phyloP scores from a whole-genome alignment of 1,140 invertebrate genomes.

The Pachyrhynchus sulphureomaculatus region DNA sequence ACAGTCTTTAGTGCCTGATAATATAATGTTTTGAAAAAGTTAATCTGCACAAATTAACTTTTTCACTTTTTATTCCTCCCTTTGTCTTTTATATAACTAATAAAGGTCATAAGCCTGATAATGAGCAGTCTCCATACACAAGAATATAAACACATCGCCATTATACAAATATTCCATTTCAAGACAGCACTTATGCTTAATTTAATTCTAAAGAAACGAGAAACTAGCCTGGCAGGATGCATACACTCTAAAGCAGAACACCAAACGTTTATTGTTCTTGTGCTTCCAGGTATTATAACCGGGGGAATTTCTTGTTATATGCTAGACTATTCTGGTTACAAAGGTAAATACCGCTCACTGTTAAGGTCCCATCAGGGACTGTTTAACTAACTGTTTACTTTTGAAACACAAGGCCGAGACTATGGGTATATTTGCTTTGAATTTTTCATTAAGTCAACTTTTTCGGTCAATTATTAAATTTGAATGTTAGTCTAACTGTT shows the following conservation, averaged over 20 bases:
- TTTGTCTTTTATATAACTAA: too few species aligned
- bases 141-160: neutral
- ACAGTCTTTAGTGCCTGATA: too few species aligned
- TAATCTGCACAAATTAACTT: too few species aligned
- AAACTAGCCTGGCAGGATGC: constrained; percentile 11
- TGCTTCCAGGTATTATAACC: constrained; percentile 23
- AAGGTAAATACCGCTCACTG: constrained; percentile 28
- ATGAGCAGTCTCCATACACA: neutral
- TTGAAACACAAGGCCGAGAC: constrained; percentile 15
- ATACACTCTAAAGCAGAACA: constrained; percentile 8
- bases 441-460: constrained; percentile 19
- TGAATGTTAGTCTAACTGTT: neutral
- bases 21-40: too few species aligned
- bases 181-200: constrained; percentile 1
- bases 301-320: constrained; percentile 28
- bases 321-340: constrained; percentile 22
- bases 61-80: too few species aligned
- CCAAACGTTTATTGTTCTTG: constrained; percentile 24
- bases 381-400: constrained; percentile 29
- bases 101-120: too few species aligned
- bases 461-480: constrained; percentile 27
- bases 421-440: constrained; percentile 19
- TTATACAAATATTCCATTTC: neutral
- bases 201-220: constrained; percentile 9
- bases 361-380: constrained; percentile 19